Evolutionary conservation across 2,113 vertebrate species (phyloP).

Genomic region (Delphinapterus leucas): DNA sequence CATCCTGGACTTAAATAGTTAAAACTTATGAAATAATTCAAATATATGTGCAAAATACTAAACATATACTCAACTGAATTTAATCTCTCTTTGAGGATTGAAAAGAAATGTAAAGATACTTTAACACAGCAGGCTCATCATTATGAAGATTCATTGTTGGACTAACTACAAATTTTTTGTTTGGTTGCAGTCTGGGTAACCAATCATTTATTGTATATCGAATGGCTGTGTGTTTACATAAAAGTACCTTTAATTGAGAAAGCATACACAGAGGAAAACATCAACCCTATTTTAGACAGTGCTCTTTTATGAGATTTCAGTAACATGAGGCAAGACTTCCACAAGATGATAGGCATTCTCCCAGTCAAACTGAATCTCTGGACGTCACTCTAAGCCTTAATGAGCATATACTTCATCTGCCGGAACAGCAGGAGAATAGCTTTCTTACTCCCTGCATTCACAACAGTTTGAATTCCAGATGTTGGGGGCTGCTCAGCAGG

Average conservation of each 20-base stretch:
- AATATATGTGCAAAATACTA: neutral
- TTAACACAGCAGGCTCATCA: neutral
- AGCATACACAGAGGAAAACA: neutral
- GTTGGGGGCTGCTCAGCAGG: slow-evolving; percentile 40
- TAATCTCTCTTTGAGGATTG: neutral
- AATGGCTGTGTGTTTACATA: neutral
- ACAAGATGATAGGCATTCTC: neutral
- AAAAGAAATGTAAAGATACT: neutral
- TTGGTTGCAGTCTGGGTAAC: neutral
- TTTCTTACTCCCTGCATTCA: neutral
- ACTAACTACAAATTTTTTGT: neutral
- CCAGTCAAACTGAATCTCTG: neutral
- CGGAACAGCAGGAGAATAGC: neutral
- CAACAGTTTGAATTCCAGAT: slow-evolving; percentile 64
- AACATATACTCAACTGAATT: neutral
- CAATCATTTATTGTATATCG: neutral
- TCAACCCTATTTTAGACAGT: neutral
- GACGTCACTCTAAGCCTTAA: slow-evolving; percentile 53
- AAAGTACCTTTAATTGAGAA: neutral
- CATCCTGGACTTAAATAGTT: neutral
- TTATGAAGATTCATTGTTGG: too few species aligned
- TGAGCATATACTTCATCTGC: slow-evolving; percentile 40
- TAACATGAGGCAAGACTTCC: neutral
- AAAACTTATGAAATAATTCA: neutral
- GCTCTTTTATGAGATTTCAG: neutral